These are phyloP conservation scores for Apotomis turbidana DNA, from an alignment of 2,888 invertebrate species.

Conservation along the genomic window DNA sequence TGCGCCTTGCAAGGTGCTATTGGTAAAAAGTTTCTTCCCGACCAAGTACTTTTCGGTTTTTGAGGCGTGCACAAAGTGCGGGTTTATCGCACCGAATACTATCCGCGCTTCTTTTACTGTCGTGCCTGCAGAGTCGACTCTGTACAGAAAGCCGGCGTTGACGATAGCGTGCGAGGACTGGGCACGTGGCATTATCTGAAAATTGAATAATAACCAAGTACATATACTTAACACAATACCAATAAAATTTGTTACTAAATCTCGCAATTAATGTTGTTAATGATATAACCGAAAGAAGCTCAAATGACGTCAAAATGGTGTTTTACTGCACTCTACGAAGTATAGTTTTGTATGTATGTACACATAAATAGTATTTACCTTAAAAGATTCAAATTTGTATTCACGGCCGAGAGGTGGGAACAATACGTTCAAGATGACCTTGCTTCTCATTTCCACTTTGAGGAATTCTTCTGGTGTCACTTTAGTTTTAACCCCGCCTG, in stretches of 20 bases:
- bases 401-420: slow-evolving; percentile 57
- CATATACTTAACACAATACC: too few relatives aligned
- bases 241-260: background rate
- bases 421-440: slow-evolving; percentile 58
- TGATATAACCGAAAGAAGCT: too few relatives aligned
- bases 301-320: too few relatives aligned
- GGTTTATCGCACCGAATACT: slow-evolving; percentile 11
- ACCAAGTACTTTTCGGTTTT: slow-evolving; percentile 57
- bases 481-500: slow-evolving; percentile 46
- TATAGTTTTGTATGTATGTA: too few relatives aligned
- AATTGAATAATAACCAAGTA: too few relatives aligned
- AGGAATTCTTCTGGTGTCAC: slow-evolving; percentile 73
- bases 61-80: slow-evolving; percentile 7
- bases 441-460: slow-evolving; percentile 68
- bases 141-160: slow-evolving; percentile 85
- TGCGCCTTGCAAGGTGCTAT: slow-evolving; percentile 68
- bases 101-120: slow-evolving; percentile 11
- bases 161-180: slow-evolving; percentile 86
- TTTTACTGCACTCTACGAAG: too few relatives aligned
- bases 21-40: slow-evolving; percentile 71
- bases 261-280: background rate
- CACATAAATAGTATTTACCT: slow-evolving; percentile 46
- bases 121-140: slow-evolving; percentile 9
- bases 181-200: slow-evolving; percentile 17
- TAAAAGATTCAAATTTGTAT: slow-evolving; percentile 55